Conservation (phyloP, 64 coral and sea anemone genomes). For the Dendrophyllia cribrosa region DNA sequence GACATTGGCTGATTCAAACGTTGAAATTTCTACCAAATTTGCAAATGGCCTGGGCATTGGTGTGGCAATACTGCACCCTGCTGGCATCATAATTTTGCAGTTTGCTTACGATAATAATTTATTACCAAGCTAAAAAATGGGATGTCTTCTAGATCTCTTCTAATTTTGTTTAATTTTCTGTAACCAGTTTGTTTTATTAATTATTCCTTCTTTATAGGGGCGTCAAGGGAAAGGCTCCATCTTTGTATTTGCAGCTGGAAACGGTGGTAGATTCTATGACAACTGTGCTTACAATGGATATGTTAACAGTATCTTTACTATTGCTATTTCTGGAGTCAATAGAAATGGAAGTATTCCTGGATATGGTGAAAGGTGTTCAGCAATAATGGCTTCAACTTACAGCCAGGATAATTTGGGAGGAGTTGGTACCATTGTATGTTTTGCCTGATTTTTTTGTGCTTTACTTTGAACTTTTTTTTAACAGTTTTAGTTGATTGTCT, state of each 20-base stretch:
- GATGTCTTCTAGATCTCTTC: too few relatives aligned
- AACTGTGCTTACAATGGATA: slow-evolving; percentile 73
- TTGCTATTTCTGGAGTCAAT: slow-evolving; percentile 37
- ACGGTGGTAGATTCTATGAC: slow-evolving; percentile 43
- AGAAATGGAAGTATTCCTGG: slow-evolving; percentile 38
- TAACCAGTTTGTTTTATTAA: neutral
- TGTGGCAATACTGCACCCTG: too few relatives aligned
- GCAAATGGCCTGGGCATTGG: too few relatives aligned
- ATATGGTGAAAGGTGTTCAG: slow-evolving; percentile 49
- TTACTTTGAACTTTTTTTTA: neutral
- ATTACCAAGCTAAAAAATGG: too few relatives aligned
- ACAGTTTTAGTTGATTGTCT: too few relatives aligned
- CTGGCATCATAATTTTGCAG: too few relatives aligned
- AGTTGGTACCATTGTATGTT: slow-evolving; percentile 16
- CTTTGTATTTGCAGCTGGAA: slow-evolving; percentile 59
- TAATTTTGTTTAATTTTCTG: neutral
- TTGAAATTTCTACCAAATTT: too few relatives aligned
- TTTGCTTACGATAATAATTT: too few relatives aligned
- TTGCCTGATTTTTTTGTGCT: neutral
- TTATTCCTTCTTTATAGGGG: neutral
- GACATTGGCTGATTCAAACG: too few relatives aligned
- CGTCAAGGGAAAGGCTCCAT: slow-evolving; percentile 54
- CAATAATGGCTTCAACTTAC: slow-evolving; percentile 41
- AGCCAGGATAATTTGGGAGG: slow-evolving; percentile 17
- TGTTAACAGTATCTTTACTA: slow-evolving; percentile 38